phyloP scores from a whole-genome alignment of 2,113 vertebrate genomes.

The Paracanthobrama guichenoti region DNA sequence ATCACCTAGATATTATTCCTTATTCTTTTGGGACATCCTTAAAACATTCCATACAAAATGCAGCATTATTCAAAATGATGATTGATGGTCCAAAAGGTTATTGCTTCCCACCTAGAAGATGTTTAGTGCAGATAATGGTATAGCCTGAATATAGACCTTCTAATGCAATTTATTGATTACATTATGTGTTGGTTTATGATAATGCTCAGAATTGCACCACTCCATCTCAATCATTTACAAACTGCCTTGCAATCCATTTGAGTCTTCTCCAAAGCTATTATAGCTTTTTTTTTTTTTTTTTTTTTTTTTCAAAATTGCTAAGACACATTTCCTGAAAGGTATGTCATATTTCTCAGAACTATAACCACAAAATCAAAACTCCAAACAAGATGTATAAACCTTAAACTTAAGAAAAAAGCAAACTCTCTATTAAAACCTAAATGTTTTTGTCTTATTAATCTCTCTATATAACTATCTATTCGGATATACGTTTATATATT shows the following conservation, averaged over 20 bases:
- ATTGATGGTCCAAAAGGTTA: background rate
- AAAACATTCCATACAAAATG: background rate
- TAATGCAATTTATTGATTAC: conserved; percentile 5
- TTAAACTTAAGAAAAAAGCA: too few relatives aligned
- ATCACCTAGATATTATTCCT: background rate
- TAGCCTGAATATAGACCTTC: background rate
- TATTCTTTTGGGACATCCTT: background rate
- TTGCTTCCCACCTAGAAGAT: conserved; percentile 8
- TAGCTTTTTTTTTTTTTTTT: too few relatives aligned
- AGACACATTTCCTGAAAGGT: background rate
- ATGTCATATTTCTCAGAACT: background rate
- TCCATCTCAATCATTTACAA: background rate
- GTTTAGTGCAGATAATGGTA: background rate
- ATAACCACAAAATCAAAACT: background rate
- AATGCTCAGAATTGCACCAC: background rate
- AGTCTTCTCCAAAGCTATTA: background rate
- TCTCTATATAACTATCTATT: too few relatives aligned
- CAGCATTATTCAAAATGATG: background rate
- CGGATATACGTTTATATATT: too few relatives aligned
- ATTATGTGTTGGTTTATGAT: background rate
- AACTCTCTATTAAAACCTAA: too few relatives aligned
- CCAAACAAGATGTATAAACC: too few relatives aligned
- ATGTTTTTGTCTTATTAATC: too few relatives aligned
- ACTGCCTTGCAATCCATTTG: too few relatives aligned
- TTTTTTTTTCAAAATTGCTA: background rate